Percentiles rank a stretch among this genome's conserved stretches.
Conservation (phyloP, 2,113 vertebrate species). For the Madoqua kirkii region DNA sequence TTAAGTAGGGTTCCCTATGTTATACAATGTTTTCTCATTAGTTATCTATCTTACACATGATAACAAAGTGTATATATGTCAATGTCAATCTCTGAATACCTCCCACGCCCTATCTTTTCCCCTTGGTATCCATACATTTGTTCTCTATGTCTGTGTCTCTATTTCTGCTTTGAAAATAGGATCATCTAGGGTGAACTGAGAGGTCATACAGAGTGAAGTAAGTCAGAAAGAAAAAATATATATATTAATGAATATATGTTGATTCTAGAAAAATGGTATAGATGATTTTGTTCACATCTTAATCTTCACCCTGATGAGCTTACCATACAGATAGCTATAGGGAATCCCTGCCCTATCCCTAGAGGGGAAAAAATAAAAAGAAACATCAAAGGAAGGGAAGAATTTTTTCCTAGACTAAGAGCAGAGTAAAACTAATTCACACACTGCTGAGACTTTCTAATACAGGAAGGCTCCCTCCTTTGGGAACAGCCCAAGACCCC, state of each 20-base stretch:
- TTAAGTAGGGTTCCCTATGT: neutral
- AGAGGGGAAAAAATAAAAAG: neutral
- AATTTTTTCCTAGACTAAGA: neutral
- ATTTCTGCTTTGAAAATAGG: neutral
- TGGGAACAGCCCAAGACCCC: neutral
- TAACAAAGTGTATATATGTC: neutral
- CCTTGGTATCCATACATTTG: neutral
- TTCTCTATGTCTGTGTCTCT: neutral
- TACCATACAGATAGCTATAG: neutral
- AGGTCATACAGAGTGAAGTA: neutral
- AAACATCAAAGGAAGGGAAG: neutral
- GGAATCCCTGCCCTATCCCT: neutral
- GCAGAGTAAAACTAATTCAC: neutral
- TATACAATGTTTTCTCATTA: neutral
- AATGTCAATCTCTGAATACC: neutral
- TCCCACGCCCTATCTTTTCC: neutral
- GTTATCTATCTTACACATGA: neutral
- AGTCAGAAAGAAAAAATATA: neutral
- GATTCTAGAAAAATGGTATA: neutral
- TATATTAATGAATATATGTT: neutral
- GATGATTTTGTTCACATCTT: neutral
- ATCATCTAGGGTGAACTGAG: neutral
- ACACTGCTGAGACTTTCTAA: neutral
- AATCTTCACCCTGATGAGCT: neutral
- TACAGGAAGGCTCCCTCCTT: neutral